Base-by-base conservation (phyloP, 2,113 vertebrate species). In the Nothoprocta perdicaria region DNA sequence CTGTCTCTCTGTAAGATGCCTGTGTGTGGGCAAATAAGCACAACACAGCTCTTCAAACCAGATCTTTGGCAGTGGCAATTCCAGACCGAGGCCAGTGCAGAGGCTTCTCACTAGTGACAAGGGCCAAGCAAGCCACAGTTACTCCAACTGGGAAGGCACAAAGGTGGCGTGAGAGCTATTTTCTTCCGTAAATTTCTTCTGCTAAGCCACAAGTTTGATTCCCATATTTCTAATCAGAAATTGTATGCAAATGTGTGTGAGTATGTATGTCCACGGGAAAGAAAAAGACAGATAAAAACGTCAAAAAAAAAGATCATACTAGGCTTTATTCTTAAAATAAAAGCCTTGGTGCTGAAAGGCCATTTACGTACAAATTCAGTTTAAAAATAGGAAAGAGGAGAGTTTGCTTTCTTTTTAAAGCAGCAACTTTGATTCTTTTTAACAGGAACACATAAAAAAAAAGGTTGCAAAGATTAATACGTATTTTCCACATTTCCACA, bases 31-130 rank as follows among this genome's bases (percentile, higher is more conserved):
- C 55, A 41, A 50, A 23, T 6, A 43, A 35, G 65, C 11, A 45
- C 2, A 7, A 19, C 57, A 50, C 1, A 0, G 24, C 61, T 40
- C 21, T 15, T 26, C 1, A 0, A 50, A 68, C 14, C 16, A 14
- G 5, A 40, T 12, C 66, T 52, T 41, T 55, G 77, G 60, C 46
- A 67, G n/a, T 7, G 29, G 23, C 1, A 3, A 31, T n/a, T 68
- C 58, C 61, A 81, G 14, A 23, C 31, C 13, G 35, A 41, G 16
- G 35, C 1, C 1, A 84, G 38, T 4, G 43, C 38, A 74, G 17
- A 35, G 29, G 60, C 7, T 82, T n/a, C 58, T 67, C 26, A 13
- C 13, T n/a, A 50, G 7, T 24, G 18, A 73, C 26, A 69, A 63
- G 38, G 65, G 22, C 18, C 57, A 40, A 46, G 8, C 18, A 74